phyloP scores from a whole-genome alignment of 37 sponge, comb jelly and placozoan genomes.

The Aplysina aerophoba region DNA sequence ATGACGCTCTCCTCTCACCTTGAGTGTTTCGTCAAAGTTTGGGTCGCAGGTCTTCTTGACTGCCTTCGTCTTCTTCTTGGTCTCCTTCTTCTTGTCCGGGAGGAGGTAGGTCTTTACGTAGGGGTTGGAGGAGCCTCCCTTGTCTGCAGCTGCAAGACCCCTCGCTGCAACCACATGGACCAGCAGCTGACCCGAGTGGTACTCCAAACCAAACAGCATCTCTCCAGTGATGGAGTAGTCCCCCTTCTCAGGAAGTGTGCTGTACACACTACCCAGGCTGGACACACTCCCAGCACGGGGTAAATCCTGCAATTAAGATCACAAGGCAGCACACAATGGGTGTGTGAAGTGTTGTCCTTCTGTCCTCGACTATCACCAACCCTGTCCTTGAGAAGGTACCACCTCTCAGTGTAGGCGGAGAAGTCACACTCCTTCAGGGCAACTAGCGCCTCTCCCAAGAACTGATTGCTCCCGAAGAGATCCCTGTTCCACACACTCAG shows the following conservation, averaged over 20 bases:
- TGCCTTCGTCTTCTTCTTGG: conserved; percentile 52
- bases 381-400: conserved; percentile 64
- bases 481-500: conserved; percentile 80
- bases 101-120: conserved; percentile 76
- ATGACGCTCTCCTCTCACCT: conserved; percentile 49
- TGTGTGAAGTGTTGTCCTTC: no score
- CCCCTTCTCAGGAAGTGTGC: conserved; percentile 48
- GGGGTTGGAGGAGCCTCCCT: conserved; percentile 53
- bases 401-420: conserved; percentile 36
- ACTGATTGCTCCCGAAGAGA: conserved; percentile 64
- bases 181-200: conserved; percentile 28
- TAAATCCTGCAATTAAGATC: neutral
- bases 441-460: conserved; percentile 70
- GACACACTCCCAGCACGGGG: conserved; percentile 8
- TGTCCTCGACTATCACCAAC: conserved; percentile 2
- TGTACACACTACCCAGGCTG: conserved; percentile 64
- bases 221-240: conserved; percentile 53
- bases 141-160: conserved; percentile 61
- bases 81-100: conserved; percentile 42
- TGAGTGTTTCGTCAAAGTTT: conserved; percentile 62
- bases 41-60: conserved; percentile 61
- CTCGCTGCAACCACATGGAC: conserved; percentile 43
- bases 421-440: conserved; percentile 58
- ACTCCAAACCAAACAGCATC: conserved; percentile 38
- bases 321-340: no score